A percentile compares a stretch with the other conserved stretches of the same genome.
Evolutionary conservation across 2,888 invertebrate genomes (phyloP).

Genomic region (Polyommatus icarus): DNA sequence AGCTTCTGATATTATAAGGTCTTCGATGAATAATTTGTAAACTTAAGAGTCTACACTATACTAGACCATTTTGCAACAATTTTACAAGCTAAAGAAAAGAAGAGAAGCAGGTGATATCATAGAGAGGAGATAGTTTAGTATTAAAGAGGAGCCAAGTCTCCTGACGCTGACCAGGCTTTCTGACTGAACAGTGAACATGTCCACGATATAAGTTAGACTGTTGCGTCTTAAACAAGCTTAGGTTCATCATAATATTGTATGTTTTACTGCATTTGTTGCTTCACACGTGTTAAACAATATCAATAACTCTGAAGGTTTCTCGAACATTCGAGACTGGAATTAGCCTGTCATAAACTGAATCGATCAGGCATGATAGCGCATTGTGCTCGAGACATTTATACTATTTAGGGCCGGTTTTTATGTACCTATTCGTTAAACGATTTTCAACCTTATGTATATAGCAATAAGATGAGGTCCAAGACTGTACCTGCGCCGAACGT

Average conservation of each 20-base stretch:
- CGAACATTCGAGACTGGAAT: constrained; percentile 65
- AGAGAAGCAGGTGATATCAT: too few species aligned
- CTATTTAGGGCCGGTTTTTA: constrained; percentile 76
- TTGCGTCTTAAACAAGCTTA: neutral
- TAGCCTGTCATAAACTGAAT: constrained; percentile 66
- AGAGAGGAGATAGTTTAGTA: neutral
- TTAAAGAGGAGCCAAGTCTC: neutral
- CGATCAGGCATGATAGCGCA: constrained; percentile 70
- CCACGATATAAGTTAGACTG: neutral
- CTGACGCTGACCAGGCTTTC: neutral
- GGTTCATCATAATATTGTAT: neutral
- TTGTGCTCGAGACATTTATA: constrained; percentile 76
- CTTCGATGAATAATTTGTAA: too few species aligned
- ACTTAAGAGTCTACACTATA: too few species aligned
- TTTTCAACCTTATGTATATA: neutral
- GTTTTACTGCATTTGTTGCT: neutral
- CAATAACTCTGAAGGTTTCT: constrained; percentile 18
- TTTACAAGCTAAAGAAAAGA: too few species aligned
- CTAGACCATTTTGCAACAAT: too few species aligned
- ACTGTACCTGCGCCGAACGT: constrained; percentile 66
- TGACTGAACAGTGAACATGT: neutral
- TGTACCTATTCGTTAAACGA: constrained; percentile 49
- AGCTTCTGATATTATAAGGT: too few species aligned
- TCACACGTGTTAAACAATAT: neutral
- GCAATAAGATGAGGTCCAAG: neutral